Conservation (phyloP, 2,888 invertebrate species). For the Drosophila phalerata region DNA sequence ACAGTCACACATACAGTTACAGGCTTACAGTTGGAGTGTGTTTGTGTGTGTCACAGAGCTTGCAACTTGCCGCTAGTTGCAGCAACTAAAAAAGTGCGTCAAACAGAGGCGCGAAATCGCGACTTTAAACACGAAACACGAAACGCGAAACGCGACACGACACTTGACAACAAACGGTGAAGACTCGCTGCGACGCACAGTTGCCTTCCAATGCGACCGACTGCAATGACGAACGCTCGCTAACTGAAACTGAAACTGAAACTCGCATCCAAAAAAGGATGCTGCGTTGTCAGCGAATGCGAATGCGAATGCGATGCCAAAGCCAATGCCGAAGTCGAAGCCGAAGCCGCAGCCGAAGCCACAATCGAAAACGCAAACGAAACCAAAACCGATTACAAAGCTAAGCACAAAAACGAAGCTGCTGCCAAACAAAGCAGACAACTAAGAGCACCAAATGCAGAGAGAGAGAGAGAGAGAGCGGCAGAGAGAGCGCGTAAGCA, state of each 20-base stretch:
- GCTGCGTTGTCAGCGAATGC: conserved; percentile 41
- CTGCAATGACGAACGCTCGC: conserved; percentile 75
- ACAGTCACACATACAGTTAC: conserved; percentile 10
- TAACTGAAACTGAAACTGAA: conserved; percentile 74
- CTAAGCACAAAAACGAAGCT: conserved; percentile 28
- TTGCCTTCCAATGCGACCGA: conserved; percentile 58
- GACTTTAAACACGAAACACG: conserved; percentile 40
- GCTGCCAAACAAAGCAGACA: conserved; percentile 2
- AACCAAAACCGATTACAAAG: background rate
- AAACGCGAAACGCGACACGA: conserved; percentile 18
- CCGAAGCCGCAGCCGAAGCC: conserved; percentile 10
- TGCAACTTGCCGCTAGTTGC: conserved; percentile 42
- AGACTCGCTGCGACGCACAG: background rate
- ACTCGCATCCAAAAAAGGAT: conserved; percentile 53
- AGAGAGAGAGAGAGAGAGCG: conserved; percentile 6
- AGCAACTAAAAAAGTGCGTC: conserved; percentile 33
- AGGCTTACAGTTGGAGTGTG: conserved; percentile 5
- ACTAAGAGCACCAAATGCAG: conserved; percentile 38
- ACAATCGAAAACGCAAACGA: conserved; percentile 1
- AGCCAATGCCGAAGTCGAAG: conserved; percentile 7
- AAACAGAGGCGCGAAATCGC: conserved; percentile 52
- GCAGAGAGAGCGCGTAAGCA: too few species aligned
- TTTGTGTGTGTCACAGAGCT: conserved; percentile 25
- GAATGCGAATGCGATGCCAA: conserved; percentile 20
- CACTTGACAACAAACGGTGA: background rate